Evolutionary conservation across 1,140 invertebrate genomes (phyloP), one percentile per base, ranked within the genome.

Genomic region (Scaptomyza pallida): DNA sequence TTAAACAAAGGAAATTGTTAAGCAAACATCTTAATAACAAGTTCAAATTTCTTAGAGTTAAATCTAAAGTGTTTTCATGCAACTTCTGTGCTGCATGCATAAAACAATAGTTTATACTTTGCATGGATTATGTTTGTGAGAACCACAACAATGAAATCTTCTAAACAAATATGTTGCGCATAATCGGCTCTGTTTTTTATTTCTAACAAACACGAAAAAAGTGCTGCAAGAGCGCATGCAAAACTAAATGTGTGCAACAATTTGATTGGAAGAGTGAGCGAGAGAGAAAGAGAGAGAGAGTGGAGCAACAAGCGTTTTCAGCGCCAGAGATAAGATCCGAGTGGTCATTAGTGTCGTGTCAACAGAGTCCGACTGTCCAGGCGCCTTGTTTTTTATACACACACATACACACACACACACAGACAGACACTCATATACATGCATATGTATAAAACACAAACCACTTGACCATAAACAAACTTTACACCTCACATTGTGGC

Each of bases 381-480:
- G 15, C 9, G 12, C 17, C 26, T 65, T 33, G 47, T 44, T 62
- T 61, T 54, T 69, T 52, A 30, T 17, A 44, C 5, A n/a, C 26
- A 3, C 10, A 17, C 44, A 44, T 17, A 41, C 37, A 51, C 41
- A 65, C n/a, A 16, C 5, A 37, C 9, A 43, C 15, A 17, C 23
- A 26, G 13, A 19, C 57, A 47, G 56, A 52, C 35, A 41, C 13
- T 17, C n/a, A 23, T 63, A 45, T 55, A 40, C n/a, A 43, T 45
- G 17, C 30, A 35, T 59, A 16, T 10, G 1, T 44, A 47, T 43
- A 68, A 56, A 77, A 69, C 44, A 73, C 47, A 37, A 74, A 33
- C 77, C 81, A 86, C 81, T 85, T 85, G 81, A 86, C 81, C 81
- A 86, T 85, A 86, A 86, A 88, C 78, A 88, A 88, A 86, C 82